Evolutionary conservation across 2,888 invertebrate species (phyloP), one percentile per base, ranked within the genome.

Genomic region (Cyclophora albipunctata): DNA sequence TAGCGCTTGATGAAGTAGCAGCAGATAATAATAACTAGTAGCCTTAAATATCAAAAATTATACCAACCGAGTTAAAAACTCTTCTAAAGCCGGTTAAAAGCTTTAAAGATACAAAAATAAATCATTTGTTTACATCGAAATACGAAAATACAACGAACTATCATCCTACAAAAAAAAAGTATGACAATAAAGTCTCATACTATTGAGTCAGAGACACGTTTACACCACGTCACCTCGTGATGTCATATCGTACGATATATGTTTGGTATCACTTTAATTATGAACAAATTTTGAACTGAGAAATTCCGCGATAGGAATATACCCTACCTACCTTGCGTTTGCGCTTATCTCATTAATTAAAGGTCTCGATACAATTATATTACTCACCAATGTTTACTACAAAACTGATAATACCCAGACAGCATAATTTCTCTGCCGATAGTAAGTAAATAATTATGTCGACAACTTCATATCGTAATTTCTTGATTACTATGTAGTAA

Each of bases 231-330:
- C 82, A 81, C 49, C 40, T 47, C 48, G 63, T 84, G 84, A 83
- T 81, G 83, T 60, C 58, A 73, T 54, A 80, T 84, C 84, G 78
- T 78, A 81, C 71, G 81, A 84, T 84, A 64, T 72, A 74, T 73
- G 71, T 71, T 65, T 68, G 63, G 57, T 59, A 58, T 54, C 50
- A 55, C 7, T 33, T 7, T 34, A 43, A 33, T 43, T 37, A 37
- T 37, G 37, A 37, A 5, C 37, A 37, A 37, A 37, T 37, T 48
- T 53, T 47, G 45, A 65, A 62, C 65, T 54, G 48, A 59, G 66
- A 68, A 66, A 42, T 61, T 59, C 53, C 57, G 52, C 57, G 58
- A 54, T 59, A 58, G 51, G 66, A 66, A 66, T 61, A 65, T 62
- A 60, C 64, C 67, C 63, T 66, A 62, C 66, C 64, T 63, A 46